Evolutionary conservation across 2,113 vertebrate species (phyloP).

Genomic region (Zosterops lateralis): DNA sequence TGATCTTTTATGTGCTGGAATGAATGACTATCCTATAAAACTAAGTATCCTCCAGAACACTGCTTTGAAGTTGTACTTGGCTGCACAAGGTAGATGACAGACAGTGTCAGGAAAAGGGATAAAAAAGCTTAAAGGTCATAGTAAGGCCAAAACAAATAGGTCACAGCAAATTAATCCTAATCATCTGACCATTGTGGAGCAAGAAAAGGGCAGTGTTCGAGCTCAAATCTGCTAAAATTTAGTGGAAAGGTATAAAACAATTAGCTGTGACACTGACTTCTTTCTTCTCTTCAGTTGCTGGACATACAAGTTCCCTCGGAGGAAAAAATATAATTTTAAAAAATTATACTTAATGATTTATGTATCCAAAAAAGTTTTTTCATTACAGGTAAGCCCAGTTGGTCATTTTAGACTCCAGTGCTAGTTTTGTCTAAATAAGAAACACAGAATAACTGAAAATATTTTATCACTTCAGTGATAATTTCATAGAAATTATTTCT

Average conservation of each 20-base stretch:
- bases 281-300: conserved; percentile 6
- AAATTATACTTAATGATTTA: neutral
- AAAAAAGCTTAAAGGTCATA: conserved; percentile 62
- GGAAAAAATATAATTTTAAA: neutral
- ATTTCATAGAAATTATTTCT: neutral
- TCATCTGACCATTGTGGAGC: conserved; percentile 53
- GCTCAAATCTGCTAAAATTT: conserved; percentile 39
- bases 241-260: conserved; percentile 44
- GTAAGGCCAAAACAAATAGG: conserved; percentile 73
- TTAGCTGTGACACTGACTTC: neutral
- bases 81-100: conserved; percentile 59
- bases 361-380: neutral
- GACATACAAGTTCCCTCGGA: neutral
- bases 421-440: neutral
- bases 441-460: neutral
- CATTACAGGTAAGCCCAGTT: neutral
- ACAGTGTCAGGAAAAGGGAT: conserved; percentile 52
- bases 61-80: conserved; percentile 66
- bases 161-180: conserved; percentile 76
- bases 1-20: conserved; percentile 53
- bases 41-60: conserved; percentile 37
- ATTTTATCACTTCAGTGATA: neutral
- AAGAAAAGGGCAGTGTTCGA: conserved; percentile 42
- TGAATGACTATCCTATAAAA: conserved; percentile 61
- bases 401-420: neutral